Evolutionary conservation across 1,140 invertebrate genomes (phyloP).

Genomic region (Pachypsylla venusta): DNA sequence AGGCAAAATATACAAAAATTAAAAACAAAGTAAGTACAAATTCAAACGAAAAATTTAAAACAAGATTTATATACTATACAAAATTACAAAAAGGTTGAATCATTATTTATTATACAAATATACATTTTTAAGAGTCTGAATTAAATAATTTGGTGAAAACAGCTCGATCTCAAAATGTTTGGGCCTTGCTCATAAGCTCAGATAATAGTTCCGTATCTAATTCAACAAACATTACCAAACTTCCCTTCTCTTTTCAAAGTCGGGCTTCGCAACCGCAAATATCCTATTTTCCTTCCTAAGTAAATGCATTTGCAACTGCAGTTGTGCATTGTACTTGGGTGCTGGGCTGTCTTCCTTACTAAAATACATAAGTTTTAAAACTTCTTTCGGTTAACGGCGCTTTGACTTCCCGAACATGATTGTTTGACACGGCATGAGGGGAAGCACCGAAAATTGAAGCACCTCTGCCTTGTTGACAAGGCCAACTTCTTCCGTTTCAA

Average conservation of each 20-base stretch:
- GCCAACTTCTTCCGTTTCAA: slow-evolving; percentile 17
- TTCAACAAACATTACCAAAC: neutral
- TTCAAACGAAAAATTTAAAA: too few species aligned
- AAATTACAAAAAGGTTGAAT: too few species aligned
- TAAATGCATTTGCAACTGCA: neutral
- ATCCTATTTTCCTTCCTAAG: neutral
- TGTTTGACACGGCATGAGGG: slow-evolving; percentile 32
- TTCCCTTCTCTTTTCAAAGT: neutral
- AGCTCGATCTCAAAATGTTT: neutral
- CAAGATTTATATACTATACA: too few species aligned
- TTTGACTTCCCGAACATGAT: slow-evolving; percentile 35
- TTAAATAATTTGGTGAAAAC: slow-evolving; percentile 4
- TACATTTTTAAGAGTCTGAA: too few species aligned
- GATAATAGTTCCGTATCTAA: neutral
- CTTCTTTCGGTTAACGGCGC: neutral
- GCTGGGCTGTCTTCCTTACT: neutral
- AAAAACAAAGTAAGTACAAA: too few species aligned
- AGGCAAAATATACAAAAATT: too few species aligned
- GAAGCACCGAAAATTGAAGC: slow-evolving; percentile 29
- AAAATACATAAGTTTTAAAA: neutral
- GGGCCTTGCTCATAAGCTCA: neutral
- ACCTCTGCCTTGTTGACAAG: slow-evolving; percentile 18
- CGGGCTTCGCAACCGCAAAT: neutral
- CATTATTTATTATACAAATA: too few species aligned
- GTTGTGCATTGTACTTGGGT: neutral